phyloP scores from a whole-genome alignment of 2,113 vertebrate species.

The Sceloporus undulatus region DNA sequence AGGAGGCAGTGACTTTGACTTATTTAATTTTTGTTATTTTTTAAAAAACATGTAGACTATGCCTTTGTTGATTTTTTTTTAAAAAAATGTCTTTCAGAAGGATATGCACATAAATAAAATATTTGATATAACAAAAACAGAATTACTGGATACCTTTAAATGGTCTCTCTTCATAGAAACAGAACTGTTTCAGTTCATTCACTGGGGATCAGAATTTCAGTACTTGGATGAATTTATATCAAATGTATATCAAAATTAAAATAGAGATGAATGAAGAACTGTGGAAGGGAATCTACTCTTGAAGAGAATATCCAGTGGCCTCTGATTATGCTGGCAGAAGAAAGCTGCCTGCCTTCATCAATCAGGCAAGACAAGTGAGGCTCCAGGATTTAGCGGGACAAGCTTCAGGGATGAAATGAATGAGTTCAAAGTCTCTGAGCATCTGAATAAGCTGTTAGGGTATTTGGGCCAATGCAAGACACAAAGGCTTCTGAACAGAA shows the following conservation, averaged over 20 bases:
- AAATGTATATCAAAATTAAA: not conserved
- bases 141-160: not conserved
- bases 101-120: not conserved
- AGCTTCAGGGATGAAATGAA: slow-evolving; percentile 8
- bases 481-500: not conserved
- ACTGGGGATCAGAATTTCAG: not conserved
- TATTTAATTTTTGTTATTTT: not conserved
- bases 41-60: not conserved
- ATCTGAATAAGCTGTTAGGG: not conserved
- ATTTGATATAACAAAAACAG: not conserved
- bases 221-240: not conserved
- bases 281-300: not conserved
- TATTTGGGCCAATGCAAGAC: not conserved
- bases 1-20: not conserved
- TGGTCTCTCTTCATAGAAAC: not conserved
- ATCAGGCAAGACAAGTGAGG: slow-evolving; percentile 5
- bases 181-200: not conserved
- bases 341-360: slow-evolving; percentile 11
- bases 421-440: not conserved
- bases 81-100: too few relatives aligned
- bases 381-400: slow-evolving; percentile 11
- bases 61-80: not conserved
- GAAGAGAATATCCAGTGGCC: not conserved
- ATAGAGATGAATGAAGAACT: not conserved
- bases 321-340: not conserved